Evolutionary conservation across 2,113 vertebrate species (phyloP), one percentile per base, ranked within the genome.

Genomic region (Ophiodon elongatus): DNA sequence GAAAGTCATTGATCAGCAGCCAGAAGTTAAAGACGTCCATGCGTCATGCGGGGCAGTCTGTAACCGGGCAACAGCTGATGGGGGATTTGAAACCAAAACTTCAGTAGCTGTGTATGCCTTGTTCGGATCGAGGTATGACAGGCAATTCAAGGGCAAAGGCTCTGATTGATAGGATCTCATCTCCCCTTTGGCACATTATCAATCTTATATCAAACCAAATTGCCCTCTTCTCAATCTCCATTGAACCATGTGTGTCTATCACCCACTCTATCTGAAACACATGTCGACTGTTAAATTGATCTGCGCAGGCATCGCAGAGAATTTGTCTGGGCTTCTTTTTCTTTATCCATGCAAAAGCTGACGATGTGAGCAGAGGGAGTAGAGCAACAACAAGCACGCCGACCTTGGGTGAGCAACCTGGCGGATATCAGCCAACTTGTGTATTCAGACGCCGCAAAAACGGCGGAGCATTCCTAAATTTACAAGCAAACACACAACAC

Each of bases 171-270:
- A 56, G 65, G 59, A 73, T 33, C 37, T 64, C 65, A 68, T 91
- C 89, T 78, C 54, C 59, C 21, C 50, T 74, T 72, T 87, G 86
- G 76, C 86, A 80, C 68, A 52, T 76, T 85, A 83, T 89, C 76
- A 91, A 80, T 88, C 86, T 86, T 57, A 72, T 56, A 79, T 85
- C 79, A 77, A 83, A 85, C 52, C 54, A 68, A 82, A 83, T 83
- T 73, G 73, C 47, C 33, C 75, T 69, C 37, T 68, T 84, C 66
- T 85, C 65, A 72, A 35, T 86, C 84, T 79, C 56, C 72, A 50
- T 66, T 73, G 72, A 82, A 60, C 63, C 82, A 41, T 83, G 66
- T 31, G 27, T 63, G 63, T 70, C 50, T 68, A 43, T 83, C 68
- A 67, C 6, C 47, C n/a, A 11, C 47, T 80, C 67, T 52, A 57